Evolutionary conservation across 1,140 invertebrate genomes (phyloP).

Genomic region (Ridgeia piscesae): DNA sequence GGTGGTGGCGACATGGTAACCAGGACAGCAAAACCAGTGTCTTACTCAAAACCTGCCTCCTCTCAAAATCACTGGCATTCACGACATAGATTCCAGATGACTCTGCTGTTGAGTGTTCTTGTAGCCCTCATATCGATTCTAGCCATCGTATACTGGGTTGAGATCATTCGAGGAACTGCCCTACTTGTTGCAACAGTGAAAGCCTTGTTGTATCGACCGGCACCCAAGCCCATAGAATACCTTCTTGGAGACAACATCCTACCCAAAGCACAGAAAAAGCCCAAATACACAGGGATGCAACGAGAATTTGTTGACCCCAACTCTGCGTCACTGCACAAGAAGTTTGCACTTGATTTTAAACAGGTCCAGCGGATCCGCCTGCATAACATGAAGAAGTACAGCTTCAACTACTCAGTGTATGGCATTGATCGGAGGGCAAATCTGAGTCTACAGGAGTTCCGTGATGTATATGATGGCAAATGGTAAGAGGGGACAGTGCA

Average conservation of each 20-base stretch:
- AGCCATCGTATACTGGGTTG: neutral
- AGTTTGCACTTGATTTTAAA: neutral
- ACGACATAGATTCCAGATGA: neutral
- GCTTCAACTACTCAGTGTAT: slow-evolving; percentile 27
- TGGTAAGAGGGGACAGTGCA: too few species aligned
- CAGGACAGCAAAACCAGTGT: neutral
- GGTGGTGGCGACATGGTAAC: neutral
- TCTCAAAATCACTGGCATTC: neutral
- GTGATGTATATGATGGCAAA: slow-evolving; percentile 48
- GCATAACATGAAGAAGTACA: slow-evolving; percentile 40
- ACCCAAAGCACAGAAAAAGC: neutral
- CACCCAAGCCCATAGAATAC: neutral
- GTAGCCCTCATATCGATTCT: neutral
- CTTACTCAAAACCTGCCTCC: neutral
- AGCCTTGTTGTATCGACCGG: neutral
- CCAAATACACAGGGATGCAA: neutral
- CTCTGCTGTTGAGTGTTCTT: neutral
- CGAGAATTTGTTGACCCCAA: neutral
- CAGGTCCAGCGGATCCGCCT: slow-evolving; percentile 30
- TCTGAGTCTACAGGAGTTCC: slow-evolving; percentile 42
- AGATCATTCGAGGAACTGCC: neutral
- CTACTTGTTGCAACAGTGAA: neutral
- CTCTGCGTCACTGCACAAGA: neutral
- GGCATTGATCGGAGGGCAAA: slow-evolving; percentile 39
- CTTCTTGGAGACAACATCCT: neutral